These are phyloP conservation scores for Dinoponera quadriceps DNA, from an alignment of 1,140 invertebrate genomes.

Conservation along the genomic window DNA sequence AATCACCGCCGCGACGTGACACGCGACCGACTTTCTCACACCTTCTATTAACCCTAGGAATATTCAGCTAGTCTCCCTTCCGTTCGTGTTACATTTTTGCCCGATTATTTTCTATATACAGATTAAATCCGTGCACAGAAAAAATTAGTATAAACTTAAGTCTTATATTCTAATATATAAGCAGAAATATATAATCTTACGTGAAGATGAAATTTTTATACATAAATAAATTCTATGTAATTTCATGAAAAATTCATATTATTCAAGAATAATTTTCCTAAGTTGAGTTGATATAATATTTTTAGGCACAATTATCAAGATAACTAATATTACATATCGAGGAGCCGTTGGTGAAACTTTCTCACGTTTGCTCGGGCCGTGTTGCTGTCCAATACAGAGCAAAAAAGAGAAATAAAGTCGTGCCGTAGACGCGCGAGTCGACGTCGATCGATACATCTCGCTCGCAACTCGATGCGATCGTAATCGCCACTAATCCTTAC, in stretches of 20 bases:
- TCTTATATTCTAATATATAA: too few relatives aligned
- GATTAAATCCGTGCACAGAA: too few relatives aligned
- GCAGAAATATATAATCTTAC: too few relatives aligned
- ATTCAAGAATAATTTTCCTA: too few relatives aligned
- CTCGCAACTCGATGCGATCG: slow-evolving; percentile 53
- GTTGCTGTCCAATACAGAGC: neutral
- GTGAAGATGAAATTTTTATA: too few relatives aligned
- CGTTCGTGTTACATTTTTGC: too few relatives aligned
- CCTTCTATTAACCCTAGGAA: slow-evolving; percentile 70
- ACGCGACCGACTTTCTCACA: slow-evolving; percentile 80
- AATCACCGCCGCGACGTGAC: slow-evolving; percentile 79
- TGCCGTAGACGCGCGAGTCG: neutral
- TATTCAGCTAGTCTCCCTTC: neutral
- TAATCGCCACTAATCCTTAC: slow-evolving; percentile 49
- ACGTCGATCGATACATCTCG: slow-evolving; percentile 51
- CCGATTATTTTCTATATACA: too few relatives aligned
- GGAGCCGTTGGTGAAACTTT: neutral
- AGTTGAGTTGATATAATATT: neutral
- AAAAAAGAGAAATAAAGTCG: slow-evolving; percentile 7
- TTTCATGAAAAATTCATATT: too few relatives aligned
- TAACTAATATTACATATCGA: neutral
- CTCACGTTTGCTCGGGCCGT: neutral
- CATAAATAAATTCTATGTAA: too few relatives aligned
- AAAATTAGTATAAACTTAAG: too few relatives aligned
- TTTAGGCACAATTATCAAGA: neutral